Conservation (phyloP, 2,888 invertebrate species). For the Cantharis nigra region DNA sequence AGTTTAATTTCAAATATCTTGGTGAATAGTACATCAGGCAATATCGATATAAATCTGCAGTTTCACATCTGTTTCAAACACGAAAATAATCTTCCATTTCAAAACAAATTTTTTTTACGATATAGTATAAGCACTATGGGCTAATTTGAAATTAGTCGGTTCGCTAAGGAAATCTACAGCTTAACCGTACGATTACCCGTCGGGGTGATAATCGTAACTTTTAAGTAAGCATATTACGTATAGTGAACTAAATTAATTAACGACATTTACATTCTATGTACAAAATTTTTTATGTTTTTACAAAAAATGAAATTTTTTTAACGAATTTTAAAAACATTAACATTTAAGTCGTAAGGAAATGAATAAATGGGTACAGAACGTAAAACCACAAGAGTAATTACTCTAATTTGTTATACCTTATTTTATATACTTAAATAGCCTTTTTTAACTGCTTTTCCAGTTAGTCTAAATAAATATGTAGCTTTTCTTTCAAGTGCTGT, state of each 20-base stretch:
- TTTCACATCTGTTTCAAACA: not conserved
- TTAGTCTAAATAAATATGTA: not conserved
- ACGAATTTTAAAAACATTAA: not conserved
- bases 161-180: not conserved
- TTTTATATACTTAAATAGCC: not conserved
- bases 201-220: not conserved
- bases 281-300: not conserved
- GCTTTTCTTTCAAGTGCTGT: not conserved
- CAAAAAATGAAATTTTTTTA: not conserved
- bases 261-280: not conserved
- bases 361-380: not conserved
- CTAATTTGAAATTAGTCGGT: not conserved
- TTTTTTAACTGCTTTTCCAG: constrained; percentile 2
- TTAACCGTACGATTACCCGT: not conserved
- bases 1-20: not conserved
- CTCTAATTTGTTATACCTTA: constrained; percentile 1
- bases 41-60: not conserved
- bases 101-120: not conserved
- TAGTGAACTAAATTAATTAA: not conserved
- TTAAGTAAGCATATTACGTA: not conserved
- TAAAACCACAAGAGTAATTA: constrained; percentile 2
- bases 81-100: not conserved
- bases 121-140: not conserved
- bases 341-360: not conserved
- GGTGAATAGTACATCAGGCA: not conserved